Conservation (phyloP, 2,888 invertebrate species). For the Abrostola tripartita region DNA sequence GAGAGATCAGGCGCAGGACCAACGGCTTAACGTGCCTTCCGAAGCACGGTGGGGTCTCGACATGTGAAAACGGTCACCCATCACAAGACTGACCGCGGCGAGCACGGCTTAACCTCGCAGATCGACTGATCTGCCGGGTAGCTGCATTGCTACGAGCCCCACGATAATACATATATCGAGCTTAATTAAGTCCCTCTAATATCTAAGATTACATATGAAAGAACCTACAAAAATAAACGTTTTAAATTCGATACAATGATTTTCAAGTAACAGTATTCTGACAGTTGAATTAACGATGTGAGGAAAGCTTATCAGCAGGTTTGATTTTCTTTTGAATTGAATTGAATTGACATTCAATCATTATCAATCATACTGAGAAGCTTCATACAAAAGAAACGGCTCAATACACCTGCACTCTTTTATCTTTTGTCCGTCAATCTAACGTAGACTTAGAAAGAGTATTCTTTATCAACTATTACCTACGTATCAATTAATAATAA, state of each 20-base stretch:
- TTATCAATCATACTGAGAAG: conserved; percentile 21
- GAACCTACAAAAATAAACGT: background rate
- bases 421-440: conserved; percentile 6
- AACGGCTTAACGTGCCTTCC: too few species aligned
- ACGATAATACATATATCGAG: too few species aligned
- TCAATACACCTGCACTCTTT: conserved; percentile 12
- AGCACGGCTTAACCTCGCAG: too few species aligned
- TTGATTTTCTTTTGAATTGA: conserved; percentile 5
- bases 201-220: background rate
- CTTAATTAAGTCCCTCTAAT: too few species aligned
- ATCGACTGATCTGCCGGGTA: too few species aligned
- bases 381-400: conserved; percentile 11
- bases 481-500: too few species aligned
- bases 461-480: too few species aligned
- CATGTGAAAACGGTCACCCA: too few species aligned
- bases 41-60: too few species aligned
- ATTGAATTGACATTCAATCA: background rate
- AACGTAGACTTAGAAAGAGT: background rate
- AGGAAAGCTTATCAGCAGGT: conserved; percentile 12
- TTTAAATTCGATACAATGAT: background rate
- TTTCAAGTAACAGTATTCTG: background rate
- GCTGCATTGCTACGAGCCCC: too few species aligned
- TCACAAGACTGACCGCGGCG: too few species aligned
- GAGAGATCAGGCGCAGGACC: too few species aligned
- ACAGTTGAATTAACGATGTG: background rate